Base-by-base conservation (phyloP, 2,113 vertebrate genomes). In the Ornithorhynchus anatinus region DNA sequence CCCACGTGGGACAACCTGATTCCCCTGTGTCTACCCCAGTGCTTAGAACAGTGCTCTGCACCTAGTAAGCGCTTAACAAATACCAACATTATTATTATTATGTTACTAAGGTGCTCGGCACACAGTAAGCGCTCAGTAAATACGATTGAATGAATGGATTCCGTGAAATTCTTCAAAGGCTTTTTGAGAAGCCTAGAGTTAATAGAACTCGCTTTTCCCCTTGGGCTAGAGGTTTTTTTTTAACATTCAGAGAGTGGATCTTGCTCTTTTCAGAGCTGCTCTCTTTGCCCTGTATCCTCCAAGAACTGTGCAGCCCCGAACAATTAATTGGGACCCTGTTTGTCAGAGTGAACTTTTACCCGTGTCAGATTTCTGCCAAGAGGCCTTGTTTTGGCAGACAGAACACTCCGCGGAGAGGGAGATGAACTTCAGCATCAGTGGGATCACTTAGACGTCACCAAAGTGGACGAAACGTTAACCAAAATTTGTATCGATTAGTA, bases 291-390 rank as follows among this genome's bases (percentile, higher is more conserved):
- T 5, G 31, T 56, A 29, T 62, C 35, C 59, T 80, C 77, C 31
- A 69, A 79, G 68, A 82, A 58, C 73, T 74, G 73, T 76, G 84
- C 75, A 36, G n/a, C 71, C 38, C 31, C 63, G 62, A 43, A 60
- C 15, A 38, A 75, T 37, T 86, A 85, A 82, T 82, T 84, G 77
- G 67, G 67, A 79, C 32, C 53, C 15, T 8, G 53, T 70, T 85
- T 82, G 72, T 74, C 72, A 60, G 65, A 50, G 70, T 85, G 85
- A 89, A 89, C 72, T 80, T 88, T 89, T n/a, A 79, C 67, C 80
- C 50, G 79, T 42, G 77, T 81, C 80, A 86, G 42, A 82, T 85
- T 84, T 81, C 59, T 68, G 60, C 76, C 86, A 81, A 68, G 51
- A 2, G 17, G 27, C 50, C 43, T 47, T 63, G 57, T 65, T 73